Evolutionary conservation across 2,888 invertebrate species (phyloP), one percentile per base, ranked within the genome.

Genomic region (Apoda limacodes): DNA sequence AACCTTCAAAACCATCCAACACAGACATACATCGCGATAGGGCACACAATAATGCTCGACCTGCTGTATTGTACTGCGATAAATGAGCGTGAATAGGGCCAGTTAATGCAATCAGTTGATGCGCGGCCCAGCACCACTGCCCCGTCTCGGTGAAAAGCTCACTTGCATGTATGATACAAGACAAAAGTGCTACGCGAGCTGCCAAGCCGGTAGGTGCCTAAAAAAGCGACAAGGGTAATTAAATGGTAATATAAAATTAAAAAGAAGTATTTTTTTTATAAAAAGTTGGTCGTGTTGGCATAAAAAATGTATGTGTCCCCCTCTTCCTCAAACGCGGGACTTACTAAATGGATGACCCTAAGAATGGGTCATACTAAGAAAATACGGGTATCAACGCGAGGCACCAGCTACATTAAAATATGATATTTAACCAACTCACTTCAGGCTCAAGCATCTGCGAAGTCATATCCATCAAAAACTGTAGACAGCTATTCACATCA

Each of bases 401-500:
- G n/a, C n/a, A n/a, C n/a, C n/a, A n/a, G n/a, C n/a, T n/a, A n/a
- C n/a, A n/a, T n/a, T n/a, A n/a, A n/a, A n/a, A n/a, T n/a, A n/a
- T n/a, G n/a, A n/a, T n/a, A n/a, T n/a, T n/a, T n/a, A n/a, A n/a
- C n/a, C n/a, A n/a, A 31, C 37, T 22, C 46, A 78, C 82, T 60
- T 80, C 76, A 1, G 78, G 68, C 20, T 78, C 75, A 32, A 80
- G 40, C 80, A 85, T 83, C 50, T 95, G 93, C 1, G 91, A 86
- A 44, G 93, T 94, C 17, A 97, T 86, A 64, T 98, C 97, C 61
- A 95, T 86, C 10, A 98, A 82, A 56, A 98, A 89, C 60, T 95
- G 94, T 30, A 97, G 71, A 69, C 97, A 98, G 35, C 97, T 98
- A 61, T 92, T 91, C 15, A 96, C 83, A 69, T 98, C 97, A 20